phyloP scores from a whole-genome alignment of 2,113 vertebrate species.

The Arizona elegans region DNA sequence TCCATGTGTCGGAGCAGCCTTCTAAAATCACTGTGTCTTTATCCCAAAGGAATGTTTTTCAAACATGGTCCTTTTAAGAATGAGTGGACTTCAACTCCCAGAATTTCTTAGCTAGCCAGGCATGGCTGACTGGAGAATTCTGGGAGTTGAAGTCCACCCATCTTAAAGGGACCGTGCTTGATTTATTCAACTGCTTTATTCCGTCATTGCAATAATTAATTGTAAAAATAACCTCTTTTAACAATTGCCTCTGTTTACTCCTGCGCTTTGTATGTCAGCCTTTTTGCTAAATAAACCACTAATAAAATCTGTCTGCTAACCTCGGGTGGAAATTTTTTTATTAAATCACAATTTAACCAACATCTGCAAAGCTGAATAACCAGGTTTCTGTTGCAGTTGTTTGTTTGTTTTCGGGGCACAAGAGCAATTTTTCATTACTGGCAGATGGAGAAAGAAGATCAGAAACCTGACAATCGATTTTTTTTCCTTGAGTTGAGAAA shows the following conservation, averaged over 20 bases:
- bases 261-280: constrained; percentile 23
- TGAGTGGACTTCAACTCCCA: neutral
- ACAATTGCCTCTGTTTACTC: constrained; percentile 9
- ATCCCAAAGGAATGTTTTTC: neutral
- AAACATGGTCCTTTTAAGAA: neutral
- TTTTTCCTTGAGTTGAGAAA: neutral
- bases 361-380: neutral
- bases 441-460: neutral
- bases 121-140: neutral
- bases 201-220: neutral
- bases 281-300: constrained; percentile 64
- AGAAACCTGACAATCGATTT: neutral
- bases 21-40: neutral
- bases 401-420: neutral
- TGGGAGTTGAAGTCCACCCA: neutral
- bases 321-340: constrained; percentile 47
- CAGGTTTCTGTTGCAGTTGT: neutral
- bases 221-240: neutral
- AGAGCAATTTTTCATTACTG: neutral
- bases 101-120: neutral
- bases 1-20: neutral
- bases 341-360: neutral
- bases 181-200: neutral
- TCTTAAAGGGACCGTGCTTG: neutral
- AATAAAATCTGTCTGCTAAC: constrained; percentile 70